These are phyloP conservation scores for Pseudomyrmex sp. DNA, from an alignment of 1,140 invertebrate species.

Conservation along the genomic window DNA sequence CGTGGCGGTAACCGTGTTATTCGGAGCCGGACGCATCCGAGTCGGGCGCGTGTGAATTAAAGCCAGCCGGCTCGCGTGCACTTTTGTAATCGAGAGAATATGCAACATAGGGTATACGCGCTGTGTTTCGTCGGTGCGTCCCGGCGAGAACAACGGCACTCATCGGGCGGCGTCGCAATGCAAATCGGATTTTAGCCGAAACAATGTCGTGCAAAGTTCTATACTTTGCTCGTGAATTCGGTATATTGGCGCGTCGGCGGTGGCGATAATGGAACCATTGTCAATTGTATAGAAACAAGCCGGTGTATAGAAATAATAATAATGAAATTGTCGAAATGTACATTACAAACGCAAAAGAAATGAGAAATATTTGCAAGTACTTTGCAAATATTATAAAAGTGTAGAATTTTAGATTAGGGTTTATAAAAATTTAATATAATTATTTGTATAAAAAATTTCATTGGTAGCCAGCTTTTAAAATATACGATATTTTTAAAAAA, in stretches of 20 bases:
- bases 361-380: too few species aligned
- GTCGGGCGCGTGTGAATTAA: conserved; percentile 38
- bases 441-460: too few species aligned
- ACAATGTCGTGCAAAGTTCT: conserved; percentile 28
- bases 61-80: conserved; percentile 25
- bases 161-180: conserved; percentile 43
- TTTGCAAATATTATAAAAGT: too few species aligned
- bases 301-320: conserved; percentile 8
- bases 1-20: conserved; percentile 42
- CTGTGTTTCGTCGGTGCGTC: not conserved
- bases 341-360: too few species aligned
- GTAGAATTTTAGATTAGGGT: too few species aligned
- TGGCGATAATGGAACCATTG: not conserved
- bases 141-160: conserved; percentile 50
- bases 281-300: not conserved
- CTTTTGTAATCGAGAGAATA: conserved; percentile 55
- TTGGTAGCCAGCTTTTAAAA: too few species aligned
- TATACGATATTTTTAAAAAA: too few species aligned
- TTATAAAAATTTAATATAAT: too few species aligned
- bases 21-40: conserved; percentile 34
- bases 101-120: not conserved
- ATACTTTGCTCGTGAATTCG: conserved; percentile 26
- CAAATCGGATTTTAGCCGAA: conserved; percentile 48
- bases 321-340: not conserved
- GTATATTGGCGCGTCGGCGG: not conserved